Evolutionary conservation across 1,140 invertebrate genomes (phyloP).

Genomic region (Drosophila arizonae): DNA sequence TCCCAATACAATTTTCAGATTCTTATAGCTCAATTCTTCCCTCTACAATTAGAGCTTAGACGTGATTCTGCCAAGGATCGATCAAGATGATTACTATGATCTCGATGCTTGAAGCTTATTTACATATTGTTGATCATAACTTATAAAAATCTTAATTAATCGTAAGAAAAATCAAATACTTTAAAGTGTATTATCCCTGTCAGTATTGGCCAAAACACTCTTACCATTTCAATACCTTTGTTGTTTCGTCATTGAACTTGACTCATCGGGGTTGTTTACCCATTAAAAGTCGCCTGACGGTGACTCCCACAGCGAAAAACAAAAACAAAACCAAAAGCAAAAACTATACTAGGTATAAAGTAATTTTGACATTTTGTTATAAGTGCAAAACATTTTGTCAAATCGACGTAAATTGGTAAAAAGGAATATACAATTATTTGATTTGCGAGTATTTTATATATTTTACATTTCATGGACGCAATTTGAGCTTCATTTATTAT

Average conservation of each 20-base stretch:
- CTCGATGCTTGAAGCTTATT: too few species aligned
- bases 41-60: too few species aligned
- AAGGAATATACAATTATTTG: constrained; percentile 27
- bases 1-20: too few species aligned
- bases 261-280: constrained; percentile 72
- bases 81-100: too few species aligned
- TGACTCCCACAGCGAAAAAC: constrained; percentile 15
- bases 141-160: too few species aligned
- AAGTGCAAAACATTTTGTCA: constrained; percentile 58
- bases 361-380: constrained; percentile 37
- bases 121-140: too few species aligned
- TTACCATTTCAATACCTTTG: constrained; percentile 23
- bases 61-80: too few species aligned
- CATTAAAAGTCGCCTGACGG: constrained; percentile 29
- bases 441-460: constrained; percentile 13
- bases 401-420: constrained; percentile 2
- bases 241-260: constrained; percentile 80
- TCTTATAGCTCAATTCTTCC: too few species aligned
- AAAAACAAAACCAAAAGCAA: constrained; percentile 6
- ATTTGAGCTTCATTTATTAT: constrained; percentile 58
- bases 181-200: not conserved
- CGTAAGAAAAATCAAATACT: too few species aligned
- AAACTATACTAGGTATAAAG: constrained; percentile 6
- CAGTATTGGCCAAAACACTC: not conserved
- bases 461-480: constrained; percentile 41